phyloP scores from a whole-genome alignment of 1,140 invertebrate genomes.

The Thrips palmi region DNA sequence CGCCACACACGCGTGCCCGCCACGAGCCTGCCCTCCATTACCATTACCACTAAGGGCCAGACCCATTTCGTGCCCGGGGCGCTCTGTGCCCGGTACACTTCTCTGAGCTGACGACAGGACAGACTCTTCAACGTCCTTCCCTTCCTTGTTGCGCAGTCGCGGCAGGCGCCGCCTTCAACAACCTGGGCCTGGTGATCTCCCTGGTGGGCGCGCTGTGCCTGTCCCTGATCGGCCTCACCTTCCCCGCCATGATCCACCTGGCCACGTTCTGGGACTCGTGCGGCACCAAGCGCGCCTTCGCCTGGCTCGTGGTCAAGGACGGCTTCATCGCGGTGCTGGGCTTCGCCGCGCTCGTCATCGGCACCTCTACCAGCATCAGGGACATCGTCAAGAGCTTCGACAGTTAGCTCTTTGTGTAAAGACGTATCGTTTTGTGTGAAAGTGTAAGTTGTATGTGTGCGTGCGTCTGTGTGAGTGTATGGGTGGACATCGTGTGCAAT shows the following conservation, averaged over 20 bases:
- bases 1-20: not conserved
- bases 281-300: slow-evolving; percentile 24
- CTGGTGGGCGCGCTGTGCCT: slow-evolving; percentile 65
- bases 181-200: slow-evolving; percentile 69
- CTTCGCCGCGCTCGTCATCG: slow-evolving; percentile 41
- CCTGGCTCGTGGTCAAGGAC: slow-evolving; percentile 41
- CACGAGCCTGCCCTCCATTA: not conserved
- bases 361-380: slow-evolving; percentile 44
- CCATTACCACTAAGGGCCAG: not conserved
- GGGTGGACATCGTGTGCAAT: too few relatives aligned
- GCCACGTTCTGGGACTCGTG: slow-evolving; percentile 33
- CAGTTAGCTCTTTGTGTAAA: too few relatives aligned
- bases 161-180: slow-evolving; percentile 56
- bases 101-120: not conserved
- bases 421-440: too few relatives aligned
- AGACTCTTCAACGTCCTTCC: not conserved
- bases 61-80: not conserved
- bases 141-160: slow-evolving; percentile 35
- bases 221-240: slow-evolving; percentile 59
- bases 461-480: too few relatives aligned
- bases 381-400: slow-evolving; percentile 33
- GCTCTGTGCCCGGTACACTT: not conserved
- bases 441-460: too few relatives aligned
- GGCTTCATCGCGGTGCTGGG: slow-evolving; percentile 45
- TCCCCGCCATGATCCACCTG: slow-evolving; percentile 65